Percentiles rank a stretch among this genome's conserved stretches.
These are phyloP conservation scores for Aplysina aerophoba DNA, from an alignment of 37 sponge, comb jelly and placozoan genomes.

Conservation along the genomic window DNA sequence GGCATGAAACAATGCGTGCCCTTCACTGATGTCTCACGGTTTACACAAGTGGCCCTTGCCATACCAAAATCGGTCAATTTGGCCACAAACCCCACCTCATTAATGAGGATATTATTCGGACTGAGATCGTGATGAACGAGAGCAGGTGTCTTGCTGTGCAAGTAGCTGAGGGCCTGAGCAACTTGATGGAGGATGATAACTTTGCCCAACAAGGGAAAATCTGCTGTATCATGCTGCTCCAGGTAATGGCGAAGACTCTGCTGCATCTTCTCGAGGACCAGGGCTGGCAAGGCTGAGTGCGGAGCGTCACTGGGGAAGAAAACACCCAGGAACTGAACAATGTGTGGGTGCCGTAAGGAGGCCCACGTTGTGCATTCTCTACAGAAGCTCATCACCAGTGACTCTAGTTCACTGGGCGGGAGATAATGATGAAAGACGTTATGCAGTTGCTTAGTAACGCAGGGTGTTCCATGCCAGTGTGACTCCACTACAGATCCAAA, in stretches of 20 bases:
- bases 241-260: not conserved
- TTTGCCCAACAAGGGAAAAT: not conserved
- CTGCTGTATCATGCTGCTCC: not conserved
- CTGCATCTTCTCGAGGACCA: conserved; percentile 1
- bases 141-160: not conserved
- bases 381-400: not conserved
- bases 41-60: not conserved
- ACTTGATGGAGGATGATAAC: not conserved
- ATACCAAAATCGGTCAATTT: conserved; percentile 19
- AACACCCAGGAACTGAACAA: conserved; percentile 12
- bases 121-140: conserved; percentile 35
- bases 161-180: not conserved
- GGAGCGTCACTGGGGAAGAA: not conserved
- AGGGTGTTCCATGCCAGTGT: not conserved
- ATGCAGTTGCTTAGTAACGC: conserved; percentile 3
- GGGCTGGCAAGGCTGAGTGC: not conserved
- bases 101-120: conserved; percentile 21
- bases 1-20: conserved; percentile 24
- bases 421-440: not conserved
- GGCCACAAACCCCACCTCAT: not conserved
- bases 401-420: not conserved
- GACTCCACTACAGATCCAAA: conserved; percentile 1
- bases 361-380: not conserved
- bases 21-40: not conserved
- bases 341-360: conserved; percentile 2